Evolutionary conservation across 2,113 vertebrate species (phyloP).

Genomic region (Nothocercus julius): DNA sequence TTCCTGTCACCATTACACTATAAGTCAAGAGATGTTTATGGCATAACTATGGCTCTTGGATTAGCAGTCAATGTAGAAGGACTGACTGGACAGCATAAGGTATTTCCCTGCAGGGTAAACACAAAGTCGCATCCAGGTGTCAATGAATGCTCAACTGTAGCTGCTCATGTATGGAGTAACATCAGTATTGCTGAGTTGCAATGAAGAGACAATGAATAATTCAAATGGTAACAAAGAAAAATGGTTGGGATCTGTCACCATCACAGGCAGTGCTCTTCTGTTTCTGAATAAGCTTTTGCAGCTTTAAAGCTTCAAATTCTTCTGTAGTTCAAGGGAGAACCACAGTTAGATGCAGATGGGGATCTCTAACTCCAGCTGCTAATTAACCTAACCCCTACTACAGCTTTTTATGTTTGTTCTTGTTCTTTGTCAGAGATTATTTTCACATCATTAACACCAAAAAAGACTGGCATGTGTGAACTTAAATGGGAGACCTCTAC

Average conservation of each 20-base stretch:
- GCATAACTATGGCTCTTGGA: not conserved
- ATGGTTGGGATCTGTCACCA: accelerated
- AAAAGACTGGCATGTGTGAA: not conserved
- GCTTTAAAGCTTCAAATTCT: not conserved
- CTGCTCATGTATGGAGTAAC: not conserved
- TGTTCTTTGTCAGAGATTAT: not conserved
- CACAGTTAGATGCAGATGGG: not conserved
- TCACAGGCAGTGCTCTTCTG: not conserved
- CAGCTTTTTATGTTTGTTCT: not conserved
- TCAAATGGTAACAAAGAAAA: accelerated
- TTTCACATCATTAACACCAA: not conserved
- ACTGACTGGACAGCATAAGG: not conserved
- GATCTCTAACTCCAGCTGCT: not conserved
- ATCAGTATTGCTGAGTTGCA: not conserved
- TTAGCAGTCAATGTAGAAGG: not conserved
- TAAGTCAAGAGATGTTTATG: not conserved
- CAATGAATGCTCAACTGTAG: not conserved
- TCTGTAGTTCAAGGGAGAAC: not conserved
- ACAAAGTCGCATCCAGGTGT: not conserved
- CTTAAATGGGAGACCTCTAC: not conserved
- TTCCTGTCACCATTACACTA: not conserved
- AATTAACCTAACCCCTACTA: not conserved
- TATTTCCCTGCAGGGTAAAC: not conserved
- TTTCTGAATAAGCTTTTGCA: not conserved
- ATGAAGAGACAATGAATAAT: not conserved